phyloP scores from a whole-genome alignment of 2,113 vertebrate species.

The Xiphophorus maculatus region DNA sequence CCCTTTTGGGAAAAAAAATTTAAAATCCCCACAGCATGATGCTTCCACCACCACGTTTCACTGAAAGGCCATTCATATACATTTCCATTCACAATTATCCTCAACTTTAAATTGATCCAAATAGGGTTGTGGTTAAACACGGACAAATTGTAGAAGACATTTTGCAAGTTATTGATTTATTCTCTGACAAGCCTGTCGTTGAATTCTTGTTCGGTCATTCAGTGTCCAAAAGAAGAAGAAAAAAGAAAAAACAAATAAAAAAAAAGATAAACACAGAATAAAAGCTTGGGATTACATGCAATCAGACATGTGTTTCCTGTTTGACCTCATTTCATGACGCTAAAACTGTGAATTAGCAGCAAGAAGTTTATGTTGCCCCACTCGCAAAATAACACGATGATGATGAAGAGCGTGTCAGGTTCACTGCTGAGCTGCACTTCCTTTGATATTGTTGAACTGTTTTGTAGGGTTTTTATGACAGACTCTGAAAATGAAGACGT shows the following conservation, averaged over 20 bases:
- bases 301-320: slow-evolving; percentile 19
- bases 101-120: background rate
- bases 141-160: background rate
- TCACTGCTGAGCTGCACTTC: slow-evolving; percentile 18
- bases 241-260: background rate
- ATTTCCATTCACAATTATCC: background rate
- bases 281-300: background rate
- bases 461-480: slow-evolving; percentile 21
- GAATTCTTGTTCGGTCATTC: background rate
- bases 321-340: slow-evolving; percentile 13
- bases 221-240: background rate
- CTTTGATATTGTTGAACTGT: slow-evolving; percentile 20
- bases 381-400: slow-evolving; percentile 9
- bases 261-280: background rate
- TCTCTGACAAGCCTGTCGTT: background rate
- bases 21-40: background rate
- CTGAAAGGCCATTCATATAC: too few relatives aligned
- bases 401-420: slow-evolving; percentile 14
- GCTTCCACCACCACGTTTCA: background rate
- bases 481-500: slow-evolving; percentile 17
- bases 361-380: slow-evolving; percentile 1
- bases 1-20: too few relatives aligned
- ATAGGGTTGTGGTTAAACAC: background rate
- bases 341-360: slow-evolving; percentile 1
- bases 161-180: background rate